These are phyloP conservation scores for Andricus curvator DNA, from an alignment of 2,888 invertebrate genomes.

Conservation along the genomic window DNA sequence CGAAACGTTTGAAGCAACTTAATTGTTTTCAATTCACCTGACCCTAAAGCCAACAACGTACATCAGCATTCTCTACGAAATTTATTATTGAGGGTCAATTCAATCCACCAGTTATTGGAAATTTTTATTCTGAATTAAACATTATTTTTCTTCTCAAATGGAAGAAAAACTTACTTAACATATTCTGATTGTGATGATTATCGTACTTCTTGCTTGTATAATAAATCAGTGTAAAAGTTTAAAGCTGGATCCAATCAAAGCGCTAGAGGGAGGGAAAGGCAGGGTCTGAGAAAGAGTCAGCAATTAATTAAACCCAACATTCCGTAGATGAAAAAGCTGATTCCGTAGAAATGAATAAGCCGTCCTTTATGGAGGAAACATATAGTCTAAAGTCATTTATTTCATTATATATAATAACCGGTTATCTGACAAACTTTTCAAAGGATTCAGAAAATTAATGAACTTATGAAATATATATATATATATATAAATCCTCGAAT, in stretches of 20 bases:
- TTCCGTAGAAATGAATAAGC: constrained; percentile 41
- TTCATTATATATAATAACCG: constrained; percentile 35
- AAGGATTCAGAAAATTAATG: constrained; percentile 37
- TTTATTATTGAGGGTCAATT: too few species aligned
- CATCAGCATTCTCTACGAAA: too few species aligned
- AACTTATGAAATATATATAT: constrained; percentile 3
- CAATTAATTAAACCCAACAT: constrained; percentile 39
- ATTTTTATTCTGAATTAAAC: too few species aligned
- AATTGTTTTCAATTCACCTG: too few species aligned
- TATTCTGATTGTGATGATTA: background rate
- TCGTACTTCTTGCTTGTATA: background rate
- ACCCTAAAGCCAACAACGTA: too few species aligned
- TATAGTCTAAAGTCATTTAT: constrained; percentile 34
- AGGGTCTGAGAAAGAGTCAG: constrained; percentile 36
- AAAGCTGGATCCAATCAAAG: constrained; percentile 13
- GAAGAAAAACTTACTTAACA: background rate
- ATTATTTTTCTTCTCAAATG: too few species aligned
- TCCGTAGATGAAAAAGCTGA: constrained; percentile 41
- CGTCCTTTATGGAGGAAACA: constrained; percentile 36
- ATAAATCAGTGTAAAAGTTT: constrained; percentile 1
- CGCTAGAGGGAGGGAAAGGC: background rate
- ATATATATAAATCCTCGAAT: background rate
- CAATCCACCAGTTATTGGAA: too few species aligned
- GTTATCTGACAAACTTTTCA: constrained; percentile 33
- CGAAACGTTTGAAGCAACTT: too few species aligned